phyloP scores from a whole-genome alignment of 2,888 invertebrate genomes.

The Aphidius colemani region DNA sequence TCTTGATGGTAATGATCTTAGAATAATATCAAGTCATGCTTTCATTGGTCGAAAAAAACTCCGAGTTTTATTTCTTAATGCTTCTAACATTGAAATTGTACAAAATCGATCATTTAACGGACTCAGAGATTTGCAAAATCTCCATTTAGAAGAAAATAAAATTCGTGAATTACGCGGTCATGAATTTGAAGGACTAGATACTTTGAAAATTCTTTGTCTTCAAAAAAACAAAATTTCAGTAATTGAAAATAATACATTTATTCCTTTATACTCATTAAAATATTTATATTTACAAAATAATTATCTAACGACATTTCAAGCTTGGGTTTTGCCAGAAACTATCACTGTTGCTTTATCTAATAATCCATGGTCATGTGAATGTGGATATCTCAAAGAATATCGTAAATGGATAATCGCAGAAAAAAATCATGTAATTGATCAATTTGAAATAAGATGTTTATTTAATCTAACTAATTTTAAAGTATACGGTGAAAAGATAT shows the following conservation, averaged over 20 bases:
- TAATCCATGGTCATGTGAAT: slow-evolving; percentile 85
- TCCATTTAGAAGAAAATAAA: slow-evolving; percentile 78
- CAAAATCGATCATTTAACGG: slow-evolving; percentile 86
- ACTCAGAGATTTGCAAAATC: slow-evolving; percentile 73
- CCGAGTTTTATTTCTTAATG: slow-evolving; percentile 76
- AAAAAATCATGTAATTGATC: slow-evolving; percentile 68
- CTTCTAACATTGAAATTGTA: slow-evolving; percentile 77
- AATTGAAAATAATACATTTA: slow-evolving; percentile 76
- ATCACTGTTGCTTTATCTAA: slow-evolving; percentile 71
- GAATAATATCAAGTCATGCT: slow-evolving; percentile 77
- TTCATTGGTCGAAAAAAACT: slow-evolving; percentile 84
- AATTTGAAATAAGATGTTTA: slow-evolving; percentile 70
- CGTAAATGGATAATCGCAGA: slow-evolving; percentile 77
- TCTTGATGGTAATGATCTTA: slow-evolving; percentile 82
- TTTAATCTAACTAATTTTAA: slow-evolving; percentile 68
- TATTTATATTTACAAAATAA: slow-evolving; percentile 75
- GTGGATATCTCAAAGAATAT: slow-evolving; percentile 76
- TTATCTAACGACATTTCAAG: slow-evolving; percentile 69
- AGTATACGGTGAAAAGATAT: slow-evolving; percentile 64
- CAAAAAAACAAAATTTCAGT: slow-evolving; percentile 74
- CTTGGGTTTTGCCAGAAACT: slow-evolving; percentile 73
- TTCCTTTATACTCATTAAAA: slow-evolving; percentile 68
- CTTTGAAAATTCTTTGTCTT: slow-evolving; percentile 73
- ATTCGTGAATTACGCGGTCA: slow-evolving; percentile 74
- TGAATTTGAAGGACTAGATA: slow-evolving; percentile 80